Evolutionary conservation across 2,888 invertebrate species (phyloP), one percentile per base, ranked within the genome.

Genomic region (Acronicta leporina): DNA sequence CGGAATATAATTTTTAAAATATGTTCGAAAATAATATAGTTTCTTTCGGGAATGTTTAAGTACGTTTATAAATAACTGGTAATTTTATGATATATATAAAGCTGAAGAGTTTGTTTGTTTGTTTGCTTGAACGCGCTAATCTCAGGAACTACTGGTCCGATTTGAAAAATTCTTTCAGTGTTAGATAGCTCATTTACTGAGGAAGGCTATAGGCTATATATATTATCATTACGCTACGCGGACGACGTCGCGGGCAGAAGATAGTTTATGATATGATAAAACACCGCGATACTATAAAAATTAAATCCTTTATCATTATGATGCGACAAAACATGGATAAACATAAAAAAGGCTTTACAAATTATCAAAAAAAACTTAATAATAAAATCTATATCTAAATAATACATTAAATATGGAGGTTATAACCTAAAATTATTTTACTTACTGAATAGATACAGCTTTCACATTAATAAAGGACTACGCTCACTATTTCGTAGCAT

Each of bases 351-450:
- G 48, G 64, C 45, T 77, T 75, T 73, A 75, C 68, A 77, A 54
- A 62, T 73, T 49, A 69, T 62, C 40, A 64, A 68, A 75, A 68
- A 75, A 64, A 62, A 75, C 74, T 67, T 75, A 75, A 67, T 65
- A 61, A 72, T 74, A 72, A 67, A 68, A 72, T 67, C 62, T 75
- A 69, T 56, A 67, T 68, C 79, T 79, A 80, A 77, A 74, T 76
- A 79, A 74, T 79, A 71, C 73, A 80, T 78, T 79, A 71, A 73
- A 79, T 72, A 80, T 76, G 57, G 69, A 33, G 68, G 33, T 70
- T 35, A 54, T 69, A 64, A 79, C 50, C 58, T 72, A 72, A 76
- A 64, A 73, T 66, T 75, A 64, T 68, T 62, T 59, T 20, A 64
- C 59, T 54, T 50, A 47, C 42, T 16, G 44, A 63, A 63, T 16